These are phyloP conservation scores for Psammodynastes pulverulentus DNA, from an alignment of 2,113 vertebrate species.

Conservation along the genomic window DNA sequence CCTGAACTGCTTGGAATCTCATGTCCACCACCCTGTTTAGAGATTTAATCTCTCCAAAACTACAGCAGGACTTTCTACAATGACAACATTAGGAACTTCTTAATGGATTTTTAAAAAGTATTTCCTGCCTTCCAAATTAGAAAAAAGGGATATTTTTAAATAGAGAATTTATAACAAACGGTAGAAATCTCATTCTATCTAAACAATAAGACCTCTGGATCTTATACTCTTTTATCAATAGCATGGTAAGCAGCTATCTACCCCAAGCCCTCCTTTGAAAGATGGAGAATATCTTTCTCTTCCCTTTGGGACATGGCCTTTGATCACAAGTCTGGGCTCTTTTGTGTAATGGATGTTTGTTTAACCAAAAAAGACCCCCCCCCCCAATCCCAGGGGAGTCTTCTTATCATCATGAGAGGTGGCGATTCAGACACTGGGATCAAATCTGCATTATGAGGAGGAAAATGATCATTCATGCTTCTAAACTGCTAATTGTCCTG, in stretches of 20 bases:
- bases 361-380: neutral
- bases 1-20: neutral
- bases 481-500: conserved; percentile 3
- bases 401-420: neutral
- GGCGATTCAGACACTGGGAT: conserved; percentile 7
- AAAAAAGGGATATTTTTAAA: neutral
- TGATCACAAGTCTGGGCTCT: neutral
- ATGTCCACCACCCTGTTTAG: neutral
- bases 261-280: neutral
- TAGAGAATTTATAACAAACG: neutral
- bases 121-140: neutral
- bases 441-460: neutral
- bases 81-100: neutral
- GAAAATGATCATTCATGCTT: neutral
- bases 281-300: neutral
- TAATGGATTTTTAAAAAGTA: neutral
- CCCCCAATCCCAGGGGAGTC: neutral
- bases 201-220: neutral
- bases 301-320: neutral
- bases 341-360: conserved; percentile 12
- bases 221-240: neutral
- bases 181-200: neutral
- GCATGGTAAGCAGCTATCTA: neutral
- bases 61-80: neutral
- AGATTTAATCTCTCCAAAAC: neutral